Evolutionary conservation across 2,888 invertebrate genomes (phyloP).

Genomic region (Halictus ligatus): DNA sequence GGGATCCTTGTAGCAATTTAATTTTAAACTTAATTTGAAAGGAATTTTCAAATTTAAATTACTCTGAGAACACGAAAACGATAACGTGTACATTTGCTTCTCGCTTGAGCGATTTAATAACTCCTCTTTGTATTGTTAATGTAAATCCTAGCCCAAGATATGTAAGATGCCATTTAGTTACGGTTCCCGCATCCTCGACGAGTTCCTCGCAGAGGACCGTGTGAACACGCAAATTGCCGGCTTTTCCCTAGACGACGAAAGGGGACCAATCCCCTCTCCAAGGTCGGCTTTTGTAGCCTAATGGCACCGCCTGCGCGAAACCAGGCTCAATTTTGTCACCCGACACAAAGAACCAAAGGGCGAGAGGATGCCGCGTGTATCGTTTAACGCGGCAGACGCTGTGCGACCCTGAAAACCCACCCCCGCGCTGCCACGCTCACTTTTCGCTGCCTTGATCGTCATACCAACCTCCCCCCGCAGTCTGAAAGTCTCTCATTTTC

Average conservation of each 20-base stretch:
- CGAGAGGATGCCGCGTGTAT: constrained; percentile 55
- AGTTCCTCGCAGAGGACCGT: not conserved
- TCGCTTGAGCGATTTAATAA: not conserved
- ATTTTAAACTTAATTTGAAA: no score
- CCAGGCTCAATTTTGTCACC: constrained; percentile 70
- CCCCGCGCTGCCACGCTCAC: constrained; percentile 40
- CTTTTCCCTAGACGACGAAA: not conserved
- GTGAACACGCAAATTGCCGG: not conserved
- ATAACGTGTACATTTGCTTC: no score
- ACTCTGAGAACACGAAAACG: no score
- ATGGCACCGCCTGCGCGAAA: constrained; percentile 71
- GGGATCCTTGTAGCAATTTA: no score
- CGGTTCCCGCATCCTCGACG: not conserved
- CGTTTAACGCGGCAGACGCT: constrained; percentile 63
- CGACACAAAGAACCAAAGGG: constrained; percentile 67
- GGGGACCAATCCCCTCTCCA: constrained; percentile 23
- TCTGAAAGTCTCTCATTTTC: constrained; percentile 58
- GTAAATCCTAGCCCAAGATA: not conserved
- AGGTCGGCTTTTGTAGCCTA: constrained; percentile 51
- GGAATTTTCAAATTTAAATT: no score
- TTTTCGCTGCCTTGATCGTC: constrained; percentile 17
- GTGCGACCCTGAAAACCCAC: constrained; percentile 53
- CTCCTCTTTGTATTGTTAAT: not conserved
- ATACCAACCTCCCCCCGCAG: not conserved
- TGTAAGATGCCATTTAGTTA: not conserved